Evolutionary conservation across 2,113 vertebrate genomes (phyloP), one percentile per base, ranked within the genome.

Genomic region (Prochilodus magdalenae): DNA sequence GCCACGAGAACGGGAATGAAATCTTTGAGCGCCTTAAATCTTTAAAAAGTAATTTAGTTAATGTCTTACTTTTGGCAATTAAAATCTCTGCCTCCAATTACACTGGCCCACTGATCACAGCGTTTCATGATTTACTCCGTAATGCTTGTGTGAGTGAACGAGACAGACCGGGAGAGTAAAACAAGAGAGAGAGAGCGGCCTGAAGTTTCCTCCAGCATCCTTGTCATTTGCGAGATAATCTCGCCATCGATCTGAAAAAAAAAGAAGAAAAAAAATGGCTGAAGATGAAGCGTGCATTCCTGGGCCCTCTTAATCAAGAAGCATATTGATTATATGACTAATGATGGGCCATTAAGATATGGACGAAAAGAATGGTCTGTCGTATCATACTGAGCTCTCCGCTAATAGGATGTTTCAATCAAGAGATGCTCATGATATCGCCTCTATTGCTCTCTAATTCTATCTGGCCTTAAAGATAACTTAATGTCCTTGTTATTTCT

Each of bases 201-300:
- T 95, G 93, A 96, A 96, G 94, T 95, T 92, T 92, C 93, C 90
- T 91, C 93, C 94, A 94, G 93, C 95, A 94, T 95, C 95, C 92
- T 93, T 94, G 95, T 96, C 96, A 94, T 96, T 96, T 93, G 94
- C 90, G 90, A 95, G 96, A 96, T 96, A 96, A 98, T 97, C 96
- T 96, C 94, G 94, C 93, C 96, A 98, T 98, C 94, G 97, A 98
- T 97, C 95, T 44, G 40, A 36, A 36, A 36, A n/a, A n/a, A n/a
- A n/a, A n/a, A n/a, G n/a, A n/a, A n/a, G n/a, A 89, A 94, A 93
- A 83, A 96, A 97, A 77, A 97, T 96, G 96, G 94, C 93, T 93
- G 95, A 95, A 98, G 96, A 97, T 96, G 93, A 98, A 97, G 97
- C 94, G 94, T 93, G 94, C 94, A 92, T 95, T 93, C 95, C 94